Evolutionary conservation across 2,113 vertebrate genomes (phyloP).

Genomic region (Callipepla squamata): DNA sequence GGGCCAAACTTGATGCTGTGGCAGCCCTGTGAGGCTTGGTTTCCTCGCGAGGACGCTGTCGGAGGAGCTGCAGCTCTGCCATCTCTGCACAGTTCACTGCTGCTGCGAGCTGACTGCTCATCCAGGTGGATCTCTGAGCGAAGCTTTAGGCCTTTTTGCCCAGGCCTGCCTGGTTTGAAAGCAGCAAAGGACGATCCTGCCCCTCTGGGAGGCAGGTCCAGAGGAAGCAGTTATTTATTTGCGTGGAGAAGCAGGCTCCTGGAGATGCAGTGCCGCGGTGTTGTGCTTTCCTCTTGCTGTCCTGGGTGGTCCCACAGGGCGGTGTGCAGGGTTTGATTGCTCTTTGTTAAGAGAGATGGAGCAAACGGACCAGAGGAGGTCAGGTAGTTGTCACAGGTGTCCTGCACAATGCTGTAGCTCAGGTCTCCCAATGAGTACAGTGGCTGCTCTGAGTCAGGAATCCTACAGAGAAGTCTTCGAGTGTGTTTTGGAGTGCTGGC

Average conservation of each 20-base stretch:
- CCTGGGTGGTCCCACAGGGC: not conserved
- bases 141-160: not conserved
- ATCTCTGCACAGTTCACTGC: fast-evolving
- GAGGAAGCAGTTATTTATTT: constrained; percentile 43
- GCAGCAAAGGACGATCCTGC: not conserved
- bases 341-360: fast-evolving
- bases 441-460: not conserved
- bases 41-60: not conserved
- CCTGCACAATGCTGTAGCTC: fast-evolving
- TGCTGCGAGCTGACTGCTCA: fast-evolving
- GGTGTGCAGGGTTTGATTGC: not conserved
- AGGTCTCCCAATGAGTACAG: not conserved
- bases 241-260: not conserved
- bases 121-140: not conserved
- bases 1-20: fast-evolving
- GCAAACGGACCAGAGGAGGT: not conserved
- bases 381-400: not conserved
- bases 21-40: fast-evolving
- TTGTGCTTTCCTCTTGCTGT: not conserved
- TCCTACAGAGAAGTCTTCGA: not conserved
- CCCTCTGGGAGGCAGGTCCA: not conserved
- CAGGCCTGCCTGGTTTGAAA: not conserved
- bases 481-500: not conserved
- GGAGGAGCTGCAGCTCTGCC: not conserved
- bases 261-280: not conserved